Conservation (phyloP, 2,113 vertebrate species). For the Cariama cristata region DNA sequence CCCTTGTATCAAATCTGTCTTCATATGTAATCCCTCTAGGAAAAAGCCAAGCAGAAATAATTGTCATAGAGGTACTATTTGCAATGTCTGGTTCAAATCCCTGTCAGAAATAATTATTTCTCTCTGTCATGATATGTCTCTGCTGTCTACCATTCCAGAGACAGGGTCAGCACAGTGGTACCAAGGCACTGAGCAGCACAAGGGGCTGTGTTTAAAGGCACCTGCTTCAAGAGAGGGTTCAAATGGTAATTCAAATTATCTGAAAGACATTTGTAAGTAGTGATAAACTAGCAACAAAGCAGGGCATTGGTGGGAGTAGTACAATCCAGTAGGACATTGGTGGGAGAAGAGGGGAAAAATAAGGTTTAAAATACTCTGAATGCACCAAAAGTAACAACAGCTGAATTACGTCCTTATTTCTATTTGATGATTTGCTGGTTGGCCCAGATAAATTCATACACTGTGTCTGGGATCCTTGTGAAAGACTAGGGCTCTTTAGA, state of each 20-base stretch:
- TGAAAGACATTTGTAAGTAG: background rate
- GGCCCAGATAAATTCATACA: background rate
- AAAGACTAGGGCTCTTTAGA: background rate
- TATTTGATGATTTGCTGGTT: background rate
- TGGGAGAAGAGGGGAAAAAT: background rate
- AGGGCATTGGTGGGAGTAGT: background rate
- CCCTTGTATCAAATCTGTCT: conserved; percentile 47
- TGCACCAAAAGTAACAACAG: background rate
- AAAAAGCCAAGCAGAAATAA: conserved; percentile 18
- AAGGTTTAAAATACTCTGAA: background rate
- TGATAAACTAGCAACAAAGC: background rate
- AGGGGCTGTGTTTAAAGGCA: background rate
- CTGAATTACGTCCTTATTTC: background rate
- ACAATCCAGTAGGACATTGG: background rate
- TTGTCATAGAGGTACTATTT: background rate
- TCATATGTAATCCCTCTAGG: background rate
- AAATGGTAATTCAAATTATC: background rate
- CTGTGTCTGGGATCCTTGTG: background rate
- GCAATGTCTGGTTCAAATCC: background rate
- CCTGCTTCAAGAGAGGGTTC: background rate
- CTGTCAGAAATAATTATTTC: conserved; percentile 54
- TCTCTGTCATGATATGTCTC: conserved; percentile 2
- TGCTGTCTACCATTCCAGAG: background rate
- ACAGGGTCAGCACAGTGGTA: conserved; percentile 21
- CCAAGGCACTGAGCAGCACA: background rate